These are phyloP conservation scores for Macroramphosus scolopax DNA, from an alignment of 2,797 vertebrate genomes.

Conservation along the genomic window DNA sequence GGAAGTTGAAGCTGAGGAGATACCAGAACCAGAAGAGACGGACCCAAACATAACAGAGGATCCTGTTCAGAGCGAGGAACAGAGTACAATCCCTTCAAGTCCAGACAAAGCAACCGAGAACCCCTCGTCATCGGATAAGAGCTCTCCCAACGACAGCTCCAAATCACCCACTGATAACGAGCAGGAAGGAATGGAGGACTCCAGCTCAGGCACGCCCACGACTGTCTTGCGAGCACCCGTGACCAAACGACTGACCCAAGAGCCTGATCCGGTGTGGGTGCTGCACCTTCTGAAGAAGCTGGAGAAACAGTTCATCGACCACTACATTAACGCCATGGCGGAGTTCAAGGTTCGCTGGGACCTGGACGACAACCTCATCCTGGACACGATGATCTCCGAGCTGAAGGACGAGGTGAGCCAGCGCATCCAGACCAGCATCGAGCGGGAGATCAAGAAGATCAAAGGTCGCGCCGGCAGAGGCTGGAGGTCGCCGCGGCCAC, in stretches of 20 bases:
- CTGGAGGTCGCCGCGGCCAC: constrained; percentile 55
- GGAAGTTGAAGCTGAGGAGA: constrained; percentile 5
- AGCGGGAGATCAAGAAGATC: constrained; percentile 83
- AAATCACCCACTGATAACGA: constrained; percentile 67
- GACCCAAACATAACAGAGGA: constrained; percentile 31
- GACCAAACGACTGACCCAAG: constrained; percentile 53
- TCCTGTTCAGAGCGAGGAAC: constrained; percentile 23
- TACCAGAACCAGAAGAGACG: constrained; percentile 21
- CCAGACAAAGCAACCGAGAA: constrained; percentile 52
- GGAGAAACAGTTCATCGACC: constrained; percentile 86
- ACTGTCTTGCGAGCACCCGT: constrained; percentile 17
- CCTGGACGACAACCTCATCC: constrained; percentile 76
- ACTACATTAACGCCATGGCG: constrained; percentile 81
- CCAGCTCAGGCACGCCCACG: constrained; percentile 41
- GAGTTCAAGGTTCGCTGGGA: constrained; percentile 89
- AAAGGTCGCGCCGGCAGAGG: constrained; percentile 58
- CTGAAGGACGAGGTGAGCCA: constrained; percentile 82
- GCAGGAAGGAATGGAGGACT: constrained; percentile 47
- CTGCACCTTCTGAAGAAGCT: constrained; percentile 84
- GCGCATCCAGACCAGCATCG: constrained; percentile 83
- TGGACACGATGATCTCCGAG: constrained; percentile 85
- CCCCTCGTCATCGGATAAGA: constrained; percentile 54
- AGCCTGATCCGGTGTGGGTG: constrained; percentile 84
- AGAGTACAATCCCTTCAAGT: constrained; percentile 29
- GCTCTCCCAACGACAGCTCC: constrained; percentile 55